Base-by-base conservation (phyloP, 2,113 vertebrate genomes). In the Tor tambroides region DNA sequence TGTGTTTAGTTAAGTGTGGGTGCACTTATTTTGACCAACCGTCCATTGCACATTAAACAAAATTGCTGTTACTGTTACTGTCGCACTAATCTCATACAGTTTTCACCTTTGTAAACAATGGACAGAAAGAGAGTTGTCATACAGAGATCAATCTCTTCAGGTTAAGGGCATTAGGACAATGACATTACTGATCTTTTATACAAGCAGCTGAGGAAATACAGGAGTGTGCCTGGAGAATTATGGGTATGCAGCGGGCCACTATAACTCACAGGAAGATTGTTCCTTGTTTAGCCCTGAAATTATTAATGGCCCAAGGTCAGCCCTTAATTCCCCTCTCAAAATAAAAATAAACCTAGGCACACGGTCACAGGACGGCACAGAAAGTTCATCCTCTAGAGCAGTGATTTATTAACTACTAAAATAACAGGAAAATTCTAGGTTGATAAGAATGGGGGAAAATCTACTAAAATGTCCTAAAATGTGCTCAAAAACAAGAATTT, bases 301-400 rank as follows among this genome's bases (percentile, higher is more conserved):
- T 89, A 91, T 91, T 91, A 92, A 90, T 92, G 90, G 78, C 17
- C 88, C 89, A 89, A 89, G 89, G 89, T 93, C 89, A 87, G 88
- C 87, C 88, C 86, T 83, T 83, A 79, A 90, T 84, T 84, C 91
- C 87, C 80, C 85, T 88, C 86, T 88, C 65, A 82, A 81, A 86
- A 83, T 86, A 84, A 89, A 92, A 93, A 92, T 92, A 93, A 93
- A 92, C 85, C 83, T 86, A 85, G 23, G 51, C 26, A 17, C 49
- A 30, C 46, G 11, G 26, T 78, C 89, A 90, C 91, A 86, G 86
- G 90, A 84, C 9, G 28, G 15, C 10, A 28, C 49, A 14, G 65
- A 72, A 38, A 74, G 51, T 28, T 81, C 59, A 46, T 46, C 59
- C 59, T 81, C 23, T 61, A 80, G 30, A 61, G 41, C 41, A 46